Evolutionary conservation across 2,888 invertebrate genomes (phyloP).

Genomic region (Timema podura): DNA sequence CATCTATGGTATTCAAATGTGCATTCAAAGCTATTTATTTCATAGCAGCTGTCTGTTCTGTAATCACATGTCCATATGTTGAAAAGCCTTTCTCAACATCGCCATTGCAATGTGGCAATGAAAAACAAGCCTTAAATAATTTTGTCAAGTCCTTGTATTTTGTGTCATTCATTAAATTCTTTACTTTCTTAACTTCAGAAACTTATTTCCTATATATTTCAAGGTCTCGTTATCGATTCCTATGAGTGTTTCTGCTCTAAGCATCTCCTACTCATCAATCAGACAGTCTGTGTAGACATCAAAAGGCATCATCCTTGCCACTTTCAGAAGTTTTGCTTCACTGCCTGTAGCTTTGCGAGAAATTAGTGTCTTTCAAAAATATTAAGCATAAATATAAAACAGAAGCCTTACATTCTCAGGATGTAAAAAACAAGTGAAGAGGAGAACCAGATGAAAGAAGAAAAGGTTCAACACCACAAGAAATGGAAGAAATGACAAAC

Average conservation of each 20-base stretch:
- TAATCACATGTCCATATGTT: neutral
- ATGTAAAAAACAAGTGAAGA: no score
- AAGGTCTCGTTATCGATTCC: neutral
- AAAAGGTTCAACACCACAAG: no score
- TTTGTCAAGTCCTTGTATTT: neutral
- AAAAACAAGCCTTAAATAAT: slow-evolving; percentile 2
- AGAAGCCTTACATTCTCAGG: no score
- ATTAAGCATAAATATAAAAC: no score
- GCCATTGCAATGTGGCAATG: slow-evolving; percentile 7
- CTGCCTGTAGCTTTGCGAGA: neutral
- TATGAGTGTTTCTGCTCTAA: neutral
- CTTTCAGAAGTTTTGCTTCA: slow-evolving; percentile 7
- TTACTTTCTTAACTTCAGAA: neutral
- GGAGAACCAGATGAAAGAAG: no score
- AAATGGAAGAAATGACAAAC: no score
- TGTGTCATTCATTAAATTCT: neutral
- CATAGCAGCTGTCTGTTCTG: slow-evolving; percentile 14
- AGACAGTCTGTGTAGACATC: slow-evolving; percentile 10
- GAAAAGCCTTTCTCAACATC: slow-evolving; percentile 11
- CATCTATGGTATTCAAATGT: neutral
- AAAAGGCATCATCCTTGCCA: neutral
- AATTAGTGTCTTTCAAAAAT: no score
- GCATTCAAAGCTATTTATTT: no score
- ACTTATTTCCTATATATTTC: neutral
- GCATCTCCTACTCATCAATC: slow-evolving; percentile 10